phyloP scores from a whole-genome alignment of 2,797 vertebrate genomes.

The Channallabes apus region DNA sequence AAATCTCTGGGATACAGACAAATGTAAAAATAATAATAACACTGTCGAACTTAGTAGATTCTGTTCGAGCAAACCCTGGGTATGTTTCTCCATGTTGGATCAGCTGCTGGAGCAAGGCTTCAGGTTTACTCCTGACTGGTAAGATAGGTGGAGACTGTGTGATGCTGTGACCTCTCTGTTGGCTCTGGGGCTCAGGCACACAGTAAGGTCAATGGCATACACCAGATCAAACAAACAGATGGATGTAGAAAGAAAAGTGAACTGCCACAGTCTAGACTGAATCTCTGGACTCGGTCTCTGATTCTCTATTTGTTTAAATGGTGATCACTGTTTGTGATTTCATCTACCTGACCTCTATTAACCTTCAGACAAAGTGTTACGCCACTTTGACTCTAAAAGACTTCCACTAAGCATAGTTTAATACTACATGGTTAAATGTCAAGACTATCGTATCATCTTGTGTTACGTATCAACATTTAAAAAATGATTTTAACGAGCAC shows the following conservation, averaged over 20 bases:
- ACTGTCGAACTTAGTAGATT: conserved; percentile 40
- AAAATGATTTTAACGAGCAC: no score
- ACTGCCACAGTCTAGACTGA: conserved; percentile 57
- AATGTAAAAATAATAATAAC: conserved; percentile 52
- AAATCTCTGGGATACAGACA: conserved; percentile 37
- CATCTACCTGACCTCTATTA: conserved; percentile 58
- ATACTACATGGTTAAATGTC: conserved; percentile 43
- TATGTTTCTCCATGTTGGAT: conserved; percentile 54
- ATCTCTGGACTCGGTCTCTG: conserved; percentile 54
- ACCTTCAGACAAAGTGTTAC: conserved; percentile 52
- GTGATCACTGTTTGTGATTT: conserved; percentile 53
- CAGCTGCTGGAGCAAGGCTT: conserved; percentile 55
- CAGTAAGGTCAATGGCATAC: conserved; percentile 54
- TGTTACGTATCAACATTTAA: conserved; percentile 12
- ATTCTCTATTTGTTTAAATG: conserved; percentile 48
- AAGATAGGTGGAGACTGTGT: conserved; percentile 64
- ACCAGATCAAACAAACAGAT: conserved; percentile 73
- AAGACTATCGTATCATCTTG: conserved; percentile 25
- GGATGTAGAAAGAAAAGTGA: conserved; percentile 56
- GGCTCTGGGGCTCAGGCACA: conserved; percentile 53
- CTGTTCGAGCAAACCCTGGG: conserved; percentile 38
- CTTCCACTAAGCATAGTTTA: conserved; percentile 36
- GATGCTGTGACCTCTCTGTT: conserved; percentile 67
- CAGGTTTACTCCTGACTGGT: conserved; percentile 49
- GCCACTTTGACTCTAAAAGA: conserved; percentile 34